phyloP scores from a whole-genome alignment of 2,888 invertebrate genomes.

The Asteroscopus sphinx region DNA sequence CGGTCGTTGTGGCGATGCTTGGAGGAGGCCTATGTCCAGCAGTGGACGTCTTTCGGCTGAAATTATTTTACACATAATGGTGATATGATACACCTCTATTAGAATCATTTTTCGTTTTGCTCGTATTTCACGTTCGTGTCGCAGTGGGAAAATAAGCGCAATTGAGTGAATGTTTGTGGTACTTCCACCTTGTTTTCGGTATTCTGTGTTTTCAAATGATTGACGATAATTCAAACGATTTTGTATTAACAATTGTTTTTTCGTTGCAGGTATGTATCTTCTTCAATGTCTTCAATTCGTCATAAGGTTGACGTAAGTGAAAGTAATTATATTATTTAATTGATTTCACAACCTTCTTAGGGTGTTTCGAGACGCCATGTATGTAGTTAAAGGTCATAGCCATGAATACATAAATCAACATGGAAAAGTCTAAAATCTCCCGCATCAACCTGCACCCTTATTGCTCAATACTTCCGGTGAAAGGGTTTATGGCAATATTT shows the following conservation, averaged over 20 bases:
- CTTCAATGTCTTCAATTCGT: slow-evolving; percentile 29
- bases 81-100: too few relatives aligned
- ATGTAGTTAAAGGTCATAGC: slow-evolving; percentile 29
- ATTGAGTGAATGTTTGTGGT: too few relatives aligned
- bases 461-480: not conserved
- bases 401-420: slow-evolving; percentile 32
- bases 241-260: slow-evolving; percentile 27
- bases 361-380: slow-evolving; percentile 22
- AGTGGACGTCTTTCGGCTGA: too few relatives aligned
- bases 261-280: slow-evolving; percentile 58
- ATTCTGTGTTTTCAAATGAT: not conserved
- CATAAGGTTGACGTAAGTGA: slow-evolving; percentile 50
- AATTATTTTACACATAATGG: too few relatives aligned
- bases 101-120: too few relatives aligned
- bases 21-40: too few relatives aligned
- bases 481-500: not conserved
- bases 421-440: slow-evolving; percentile 33
- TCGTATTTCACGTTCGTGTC: too few relatives aligned
- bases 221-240: not conserved
- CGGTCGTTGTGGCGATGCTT: too few relatives aligned
- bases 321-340: slow-evolving; percentile 35
- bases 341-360: slow-evolving; percentile 30
- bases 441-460: slow-evolving; percentile 18
- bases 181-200: too few relatives aligned
- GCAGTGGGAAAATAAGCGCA: too few relatives aligned